Conservation (phyloP, 2,888 invertebrate genomes). For the Nysson spinosus region DNA sequence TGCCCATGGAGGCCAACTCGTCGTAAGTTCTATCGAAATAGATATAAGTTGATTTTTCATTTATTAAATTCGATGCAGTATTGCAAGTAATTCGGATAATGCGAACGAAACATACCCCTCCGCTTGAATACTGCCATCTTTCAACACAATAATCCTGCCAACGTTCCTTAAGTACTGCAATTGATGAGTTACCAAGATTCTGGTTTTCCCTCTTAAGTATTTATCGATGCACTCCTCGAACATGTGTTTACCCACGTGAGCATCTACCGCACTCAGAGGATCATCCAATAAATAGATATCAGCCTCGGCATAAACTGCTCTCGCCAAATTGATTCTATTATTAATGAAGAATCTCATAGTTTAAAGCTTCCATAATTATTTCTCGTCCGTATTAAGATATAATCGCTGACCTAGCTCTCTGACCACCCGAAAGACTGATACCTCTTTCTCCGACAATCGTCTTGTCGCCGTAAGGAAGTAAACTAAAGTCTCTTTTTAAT, state of each 20-base stretch:
- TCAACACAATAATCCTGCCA: constrained; percentile 72
- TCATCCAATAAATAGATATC: constrained; percentile 94
- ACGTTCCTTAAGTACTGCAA: constrained; percentile 79
- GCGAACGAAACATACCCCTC: constrained; percentile 65
- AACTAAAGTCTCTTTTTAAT: constrained; percentile 85
- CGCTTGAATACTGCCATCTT: constrained; percentile 69
- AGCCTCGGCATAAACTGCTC: constrained; percentile 91
- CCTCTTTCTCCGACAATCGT: constrained; percentile 93
- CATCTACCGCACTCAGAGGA: constrained; percentile 95
- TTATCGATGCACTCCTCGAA: constrained; percentile 89
- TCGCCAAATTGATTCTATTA: constrained; percentile 87
- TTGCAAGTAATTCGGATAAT: too few relatives aligned
- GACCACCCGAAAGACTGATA: constrained; percentile 89
- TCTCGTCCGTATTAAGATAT: neutral
- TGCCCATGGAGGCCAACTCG: constrained; percentile 84
- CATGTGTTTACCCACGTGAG: constrained; percentile 92
- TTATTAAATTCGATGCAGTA: too few relatives aligned
- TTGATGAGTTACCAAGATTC: constrained; percentile 82
- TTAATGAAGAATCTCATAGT: too few relatives aligned
- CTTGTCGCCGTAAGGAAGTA: constrained; percentile 90
- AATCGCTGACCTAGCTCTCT: constrained; percentile 79
- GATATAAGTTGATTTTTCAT: too few relatives aligned
- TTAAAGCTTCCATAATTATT: neutral
- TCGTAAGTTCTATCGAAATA: constrained; percentile 80
- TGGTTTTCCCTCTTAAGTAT: constrained; percentile 79